These are phyloP conservation scores for Spheniscus humboldti DNA, from an alignment of 2,797 vertebrate species.

Conservation along the genomic window DNA sequence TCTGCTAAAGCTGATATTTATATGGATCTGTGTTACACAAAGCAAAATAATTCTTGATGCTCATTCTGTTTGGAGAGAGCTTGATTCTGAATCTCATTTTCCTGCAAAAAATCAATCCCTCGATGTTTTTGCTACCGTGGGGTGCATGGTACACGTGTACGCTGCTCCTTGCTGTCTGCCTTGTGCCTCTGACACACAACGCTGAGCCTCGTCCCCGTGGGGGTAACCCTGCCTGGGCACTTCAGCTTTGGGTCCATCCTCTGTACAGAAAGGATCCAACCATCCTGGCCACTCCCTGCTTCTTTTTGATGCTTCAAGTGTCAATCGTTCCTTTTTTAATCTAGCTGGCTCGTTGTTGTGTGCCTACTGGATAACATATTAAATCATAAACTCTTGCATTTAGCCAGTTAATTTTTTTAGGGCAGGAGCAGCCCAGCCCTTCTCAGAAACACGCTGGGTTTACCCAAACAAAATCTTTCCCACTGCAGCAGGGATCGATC, in stretches of 20 bases:
- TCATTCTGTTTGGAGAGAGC: rapidly evolving
- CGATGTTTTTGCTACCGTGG: neutral
- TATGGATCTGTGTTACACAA: too few species aligned
- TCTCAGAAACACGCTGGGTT: neutral
- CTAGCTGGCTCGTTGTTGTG: neutral
- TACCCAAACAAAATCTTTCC: neutral
- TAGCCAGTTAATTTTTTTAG: neutral
- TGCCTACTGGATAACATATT: neutral
- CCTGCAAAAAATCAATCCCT: neutral
- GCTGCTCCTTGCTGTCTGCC: neutral
- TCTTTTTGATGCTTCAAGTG: neutral
- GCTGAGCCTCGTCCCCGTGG: neutral
- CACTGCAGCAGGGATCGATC: neutral
- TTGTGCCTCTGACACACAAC: neutral
- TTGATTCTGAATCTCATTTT: neutral
- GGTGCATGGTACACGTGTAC: rapidly evolving
- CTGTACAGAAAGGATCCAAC: neutral
- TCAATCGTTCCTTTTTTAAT: neutral
- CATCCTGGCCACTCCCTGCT: neutral
- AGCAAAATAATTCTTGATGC: neutral
- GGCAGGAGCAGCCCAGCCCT: neutral
- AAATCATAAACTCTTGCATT: neutral
- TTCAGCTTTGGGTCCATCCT: neutral
- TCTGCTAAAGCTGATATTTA: neutral
- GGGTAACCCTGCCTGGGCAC: neutral